These are phyloP conservation scores for Petrocephalus microphthalmus DNA, from an alignment of 2,113 vertebrate species.

Conservation along the genomic window DNA sequence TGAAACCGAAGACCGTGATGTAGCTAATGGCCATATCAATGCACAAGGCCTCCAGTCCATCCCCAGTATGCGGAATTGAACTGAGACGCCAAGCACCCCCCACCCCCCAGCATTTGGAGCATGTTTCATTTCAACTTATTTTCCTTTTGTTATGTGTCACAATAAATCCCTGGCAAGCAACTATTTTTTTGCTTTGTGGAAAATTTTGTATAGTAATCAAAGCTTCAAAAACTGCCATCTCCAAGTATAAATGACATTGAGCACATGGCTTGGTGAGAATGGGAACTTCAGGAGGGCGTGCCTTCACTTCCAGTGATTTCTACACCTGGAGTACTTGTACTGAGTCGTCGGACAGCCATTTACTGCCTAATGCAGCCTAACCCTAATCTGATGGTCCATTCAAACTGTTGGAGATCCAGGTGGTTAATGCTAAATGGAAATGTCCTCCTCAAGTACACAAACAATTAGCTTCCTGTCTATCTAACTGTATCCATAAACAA, in stretches of 20 bases:
- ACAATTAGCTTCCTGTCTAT: not conserved
- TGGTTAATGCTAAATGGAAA: not conserved
- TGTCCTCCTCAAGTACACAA: not conserved
- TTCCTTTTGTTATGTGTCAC: not conserved
- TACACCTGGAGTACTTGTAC: not conserved
- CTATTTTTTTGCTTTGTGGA: not conserved
- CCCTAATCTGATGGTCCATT: not conserved
- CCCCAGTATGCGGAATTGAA: not conserved
- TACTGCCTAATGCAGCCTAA: not conserved
- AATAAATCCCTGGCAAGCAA: not conserved
- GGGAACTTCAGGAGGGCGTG: not conserved
- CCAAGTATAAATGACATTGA: not conserved
- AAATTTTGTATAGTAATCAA: not conserved
- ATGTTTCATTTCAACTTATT: not conserved
- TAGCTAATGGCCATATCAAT: not conserved
- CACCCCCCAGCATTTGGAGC: not conserved
- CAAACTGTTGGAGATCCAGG: not conserved
- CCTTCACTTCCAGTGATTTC: not conserved
- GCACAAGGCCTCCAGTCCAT: not conserved
- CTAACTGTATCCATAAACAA: not conserved
- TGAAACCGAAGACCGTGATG: constrained; percentile 33
- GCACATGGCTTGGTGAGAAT: not conserved
- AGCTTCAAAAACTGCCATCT: not conserved
- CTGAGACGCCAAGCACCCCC: not conserved
- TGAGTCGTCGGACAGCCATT: not conserved